These are phyloP conservation scores for Alcedo quadribrachys DNA, from an alignment of 2,797 vertebrate species.

Conservation along the genomic window DNA sequence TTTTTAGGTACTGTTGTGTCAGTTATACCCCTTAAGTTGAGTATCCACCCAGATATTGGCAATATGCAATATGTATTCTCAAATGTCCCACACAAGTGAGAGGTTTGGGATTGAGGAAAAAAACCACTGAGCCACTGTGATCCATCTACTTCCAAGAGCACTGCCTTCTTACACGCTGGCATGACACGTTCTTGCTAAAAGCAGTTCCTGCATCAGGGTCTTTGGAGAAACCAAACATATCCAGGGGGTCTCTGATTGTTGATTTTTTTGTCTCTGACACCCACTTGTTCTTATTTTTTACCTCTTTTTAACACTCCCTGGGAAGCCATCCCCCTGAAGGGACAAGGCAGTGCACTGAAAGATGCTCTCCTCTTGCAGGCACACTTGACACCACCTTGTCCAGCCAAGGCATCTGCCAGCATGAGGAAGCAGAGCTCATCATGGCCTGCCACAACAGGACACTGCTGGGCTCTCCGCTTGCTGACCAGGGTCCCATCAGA, in stretches of 20 bases:
- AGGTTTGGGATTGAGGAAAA: neutral
- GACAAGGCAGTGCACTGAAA: rapidly evolving
- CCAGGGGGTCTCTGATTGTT: neutral
- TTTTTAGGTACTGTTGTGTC: neutral
- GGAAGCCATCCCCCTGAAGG: neutral
- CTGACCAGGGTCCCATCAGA: neutral
- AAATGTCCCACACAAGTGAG: neutral
- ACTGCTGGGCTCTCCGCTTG: neutral
- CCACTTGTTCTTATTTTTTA: neutral
- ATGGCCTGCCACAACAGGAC: neutral
- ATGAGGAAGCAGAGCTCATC: neutral
- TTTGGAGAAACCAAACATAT: neutral
- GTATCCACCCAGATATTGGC: neutral
- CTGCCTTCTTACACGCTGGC: rapidly evolving
- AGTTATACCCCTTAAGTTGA: neutral
- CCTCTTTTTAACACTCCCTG: neutral
- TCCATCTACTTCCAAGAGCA: neutral
- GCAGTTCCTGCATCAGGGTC: neutral
- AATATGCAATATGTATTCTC: neutral
- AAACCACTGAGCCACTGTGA: neutral
- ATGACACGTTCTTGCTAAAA: neutral
- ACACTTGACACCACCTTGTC: neutral
- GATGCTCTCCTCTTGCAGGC: neutral
- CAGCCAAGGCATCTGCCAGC: neutral
- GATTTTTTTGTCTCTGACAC: neutral